Base-by-base conservation (phyloP, 2,888 invertebrate genomes). In the Ptychoptera contaminata region DNA sequence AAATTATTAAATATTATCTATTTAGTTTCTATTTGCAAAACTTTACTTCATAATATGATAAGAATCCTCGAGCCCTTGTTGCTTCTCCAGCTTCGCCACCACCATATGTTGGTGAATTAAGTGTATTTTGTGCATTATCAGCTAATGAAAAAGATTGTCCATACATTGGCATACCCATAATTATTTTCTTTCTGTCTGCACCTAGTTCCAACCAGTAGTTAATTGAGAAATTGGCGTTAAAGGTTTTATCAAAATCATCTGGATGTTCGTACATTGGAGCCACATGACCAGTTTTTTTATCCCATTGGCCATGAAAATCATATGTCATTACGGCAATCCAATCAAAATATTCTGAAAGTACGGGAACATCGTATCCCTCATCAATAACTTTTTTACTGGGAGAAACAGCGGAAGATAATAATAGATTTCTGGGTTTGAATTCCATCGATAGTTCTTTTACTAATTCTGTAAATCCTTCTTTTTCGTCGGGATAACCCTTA, bases 261-360 rank as follows among this genome's bases (percentile, higher is more conserved):
- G 82, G 81, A 57, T 81, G 77, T 2, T 69, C 69, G 52, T 86
- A 90, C 76, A 92, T 81, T 2, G 90, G 91, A 0, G 91, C 82
- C 3, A 90, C 80, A 58, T 92, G 91, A 0, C 90, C 91, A 0
- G 90, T 91, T 52, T 79, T 77, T 61, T 86, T 85, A 56, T 90
- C 90, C 88, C 88, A 90, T 56, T 88, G 87, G 0, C 90, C 91
- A 54, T 90, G 88, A 57, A 82, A 90, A 57, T 92, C 91, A 57
- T 91, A 91, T 1, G 85, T 76, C 90, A 92, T 91, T 1, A 92
- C 77, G 1, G 88, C 79, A 51, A 92, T 87, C 86, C 88, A 90
- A 60, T 90, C 87, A 47, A 91, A 70, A 57, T 86, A 79, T 48
- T 72, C 67, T 0, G 83, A 77, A n/a, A 91, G 58, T 0, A 71